Percentiles rank a stretch among this genome's conserved stretches.
phyloP scores from a whole-genome alignment of 2,797 vertebrate genomes.

The Periophthalmus magnuspinnatus region DNA sequence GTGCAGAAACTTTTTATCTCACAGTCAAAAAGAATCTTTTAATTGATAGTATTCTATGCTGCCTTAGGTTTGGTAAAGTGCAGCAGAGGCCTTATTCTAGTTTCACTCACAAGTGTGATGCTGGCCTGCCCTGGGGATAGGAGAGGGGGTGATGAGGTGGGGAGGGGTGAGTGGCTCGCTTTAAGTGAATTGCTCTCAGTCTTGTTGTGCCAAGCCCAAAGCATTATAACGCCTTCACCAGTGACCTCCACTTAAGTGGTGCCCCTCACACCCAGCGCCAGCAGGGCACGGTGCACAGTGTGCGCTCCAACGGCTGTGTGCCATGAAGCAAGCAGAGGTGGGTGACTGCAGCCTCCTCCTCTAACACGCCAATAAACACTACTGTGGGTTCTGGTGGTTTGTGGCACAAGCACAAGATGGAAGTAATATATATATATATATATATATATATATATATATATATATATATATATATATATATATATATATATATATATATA shows the following conservation, averaged over 20 bases:
- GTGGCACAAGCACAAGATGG: not conserved
- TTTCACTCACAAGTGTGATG: slow-evolving; percentile 68
- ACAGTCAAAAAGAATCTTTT: not conserved
- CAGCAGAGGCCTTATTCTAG: slow-evolving; percentile 47
- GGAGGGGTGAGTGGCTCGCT: slow-evolving; percentile 51
- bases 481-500: too few species aligned
- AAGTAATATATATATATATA: too few species aligned
- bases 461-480: too few species aligned
- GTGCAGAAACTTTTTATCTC: slow-evolving; percentile 19
- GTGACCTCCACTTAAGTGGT: slow-evolving; percentile 67
- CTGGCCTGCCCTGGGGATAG: slow-evolving; percentile 42
- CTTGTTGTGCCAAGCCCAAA: slow-evolving; percentile 62
- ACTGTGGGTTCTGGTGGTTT: slow-evolving; percentile 4
- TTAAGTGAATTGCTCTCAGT: slow-evolving; percentile 75
- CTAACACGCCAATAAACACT: slow-evolving; percentile 19
- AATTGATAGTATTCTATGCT: slow-evolving; percentile 4
- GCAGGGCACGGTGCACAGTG: slow-evolving; percentile 42
- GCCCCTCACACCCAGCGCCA: slow-evolving; percentile 47
- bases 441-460: too few species aligned
- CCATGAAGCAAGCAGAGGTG: slow-evolving; percentile 35
- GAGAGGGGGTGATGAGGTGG: slow-evolving; percentile 24
- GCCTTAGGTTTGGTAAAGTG: slow-evolving; percentile 46
- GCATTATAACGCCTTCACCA: slow-evolving; percentile 66
- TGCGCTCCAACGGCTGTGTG: slow-evolving; percentile 53
- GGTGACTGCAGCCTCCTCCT: slow-evolving; percentile 42